Percentiles rank a stretch among this genome's conserved stretches.
phyloP scores from a whole-genome alignment of 2,888 invertebrate species.

The Acleris literana region DNA sequence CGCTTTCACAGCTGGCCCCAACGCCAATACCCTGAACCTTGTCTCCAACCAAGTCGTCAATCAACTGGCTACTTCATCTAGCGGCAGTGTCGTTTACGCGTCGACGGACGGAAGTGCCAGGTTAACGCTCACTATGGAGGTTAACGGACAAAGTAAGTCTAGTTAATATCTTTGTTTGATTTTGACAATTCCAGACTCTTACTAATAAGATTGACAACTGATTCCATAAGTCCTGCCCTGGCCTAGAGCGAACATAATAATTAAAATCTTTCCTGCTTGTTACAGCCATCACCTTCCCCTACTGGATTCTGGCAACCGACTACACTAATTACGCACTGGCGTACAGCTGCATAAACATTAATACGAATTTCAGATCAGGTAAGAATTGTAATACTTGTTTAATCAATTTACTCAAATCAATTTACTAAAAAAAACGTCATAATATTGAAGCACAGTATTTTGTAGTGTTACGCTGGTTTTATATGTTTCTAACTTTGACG shows the following conservation, averaged over 20 bases:
- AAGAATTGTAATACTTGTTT: neutral
- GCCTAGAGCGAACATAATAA: too few relatives aligned
- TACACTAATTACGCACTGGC: constrained; percentile 82
- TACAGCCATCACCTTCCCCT: constrained; percentile 45
- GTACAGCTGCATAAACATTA: constrained; percentile 81
- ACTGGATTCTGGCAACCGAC: constrained; percentile 85
- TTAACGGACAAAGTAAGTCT: constrained; percentile 12
- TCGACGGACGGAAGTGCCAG: constrained; percentile 9
- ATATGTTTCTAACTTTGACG: too few relatives aligned
- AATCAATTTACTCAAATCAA: neutral
- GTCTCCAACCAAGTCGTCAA: constrained; percentile 46
- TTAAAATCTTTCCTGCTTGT: neutral
- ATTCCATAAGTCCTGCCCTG: too few relatives aligned
- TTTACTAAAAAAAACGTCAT: neutral
- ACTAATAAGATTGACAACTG: neutral
- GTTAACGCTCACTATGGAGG: constrained; percentile 35
- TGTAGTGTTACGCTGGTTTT: too few relatives aligned
- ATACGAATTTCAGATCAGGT: constrained; percentile 41
- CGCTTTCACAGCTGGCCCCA: neutral
- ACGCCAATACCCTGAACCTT: constrained; percentile 36
- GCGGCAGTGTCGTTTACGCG: constrained; percentile 7
- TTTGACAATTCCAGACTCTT: neutral
- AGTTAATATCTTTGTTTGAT: too few relatives aligned
- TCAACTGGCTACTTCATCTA: constrained; percentile 37
- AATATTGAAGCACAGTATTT: too few relatives aligned